These are phyloP conservation scores for Larimichthys crocea DNA, from an alignment of 2,113 vertebrate genomes.

Conservation along the genomic window DNA sequence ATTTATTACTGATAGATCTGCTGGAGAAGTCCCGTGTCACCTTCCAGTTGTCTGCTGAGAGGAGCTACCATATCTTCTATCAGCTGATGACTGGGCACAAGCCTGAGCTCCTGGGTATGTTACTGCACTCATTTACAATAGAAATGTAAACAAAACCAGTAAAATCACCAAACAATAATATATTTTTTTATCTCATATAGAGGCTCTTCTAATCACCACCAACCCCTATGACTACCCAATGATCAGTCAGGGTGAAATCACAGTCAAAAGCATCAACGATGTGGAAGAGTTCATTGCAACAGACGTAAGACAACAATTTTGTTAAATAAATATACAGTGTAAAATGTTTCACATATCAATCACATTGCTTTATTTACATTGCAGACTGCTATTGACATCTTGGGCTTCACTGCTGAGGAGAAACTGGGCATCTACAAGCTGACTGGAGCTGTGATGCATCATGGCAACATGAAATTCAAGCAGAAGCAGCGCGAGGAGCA, in stretches of 20 bases:
- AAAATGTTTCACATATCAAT: neutral
- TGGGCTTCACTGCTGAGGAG: slow-evolving; percentile 3
- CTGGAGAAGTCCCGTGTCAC: slow-evolving; percentile 72
- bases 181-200: neutral
- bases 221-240: slow-evolving; percentile 72
- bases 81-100: slow-evolving; percentile 80
- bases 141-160: neutral
- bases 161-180: neutral
- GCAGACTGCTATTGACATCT: neutral
- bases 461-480: slow-evolving; percentile 82
- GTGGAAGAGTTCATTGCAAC: slow-evolving; percentile 70
- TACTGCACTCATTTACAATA: neutral
- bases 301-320: slow-evolving; percentile 47
- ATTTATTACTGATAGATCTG: slow-evolving; percentile 58
- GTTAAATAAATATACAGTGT: neutral
- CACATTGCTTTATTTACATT: neutral
- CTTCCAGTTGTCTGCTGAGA: slow-evolving; percentile 79
- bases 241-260: slow-evolving; percentile 73
- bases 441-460: slow-evolving; percentile 89
- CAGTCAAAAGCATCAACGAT: slow-evolving; percentile 72
- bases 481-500: slow-evolving; percentile 82
- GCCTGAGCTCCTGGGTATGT: slow-evolving; percentile 74
- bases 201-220: slow-evolving; percentile 69
- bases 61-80: slow-evolving; percentile 82
- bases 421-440: slow-evolving; percentile 85